These are phyloP conservation scores for Hippolais icterina DNA, from an alignment of 2,113 vertebrate genomes.

Conservation along the genomic window DNA sequence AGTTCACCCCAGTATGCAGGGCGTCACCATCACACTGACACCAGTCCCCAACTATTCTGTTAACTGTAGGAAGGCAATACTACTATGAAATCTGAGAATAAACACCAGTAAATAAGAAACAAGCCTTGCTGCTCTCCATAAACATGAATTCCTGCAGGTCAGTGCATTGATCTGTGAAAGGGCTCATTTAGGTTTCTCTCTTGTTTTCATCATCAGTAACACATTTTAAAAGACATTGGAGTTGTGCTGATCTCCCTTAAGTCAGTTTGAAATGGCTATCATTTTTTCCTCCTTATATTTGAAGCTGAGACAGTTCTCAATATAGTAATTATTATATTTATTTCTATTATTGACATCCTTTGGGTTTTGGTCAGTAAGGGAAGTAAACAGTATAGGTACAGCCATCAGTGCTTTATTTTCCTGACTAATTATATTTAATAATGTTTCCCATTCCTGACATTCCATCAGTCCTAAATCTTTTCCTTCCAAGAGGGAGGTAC, in stretches of 20 bases:
- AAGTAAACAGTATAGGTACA: neutral
- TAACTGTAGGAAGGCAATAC: neutral
- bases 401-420: neutral
- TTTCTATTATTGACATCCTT: neutral
- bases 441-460: neutral
- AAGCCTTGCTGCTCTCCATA: neutral
- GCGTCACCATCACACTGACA: accelerated
- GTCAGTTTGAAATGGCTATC: neutral
- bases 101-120: neutral
- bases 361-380: neutral
- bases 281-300: neutral
- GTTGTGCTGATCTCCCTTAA: neutral
- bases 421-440: neutral
- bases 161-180: neutral
- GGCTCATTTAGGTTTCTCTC: neutral
- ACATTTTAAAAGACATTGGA: neutral
- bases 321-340: neutral
- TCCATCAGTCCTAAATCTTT: neutral
- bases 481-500: neutral
- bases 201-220: neutral
- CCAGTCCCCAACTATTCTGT: neutral
- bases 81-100: neutral
- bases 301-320: neutral
- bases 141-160: neutral
- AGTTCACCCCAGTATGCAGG: neutral